Evolutionary conservation across 2,797 vertebrate species (phyloP), one percentile per base, ranked within the genome.

Genomic region (Leptodactylus fallax): DNA sequence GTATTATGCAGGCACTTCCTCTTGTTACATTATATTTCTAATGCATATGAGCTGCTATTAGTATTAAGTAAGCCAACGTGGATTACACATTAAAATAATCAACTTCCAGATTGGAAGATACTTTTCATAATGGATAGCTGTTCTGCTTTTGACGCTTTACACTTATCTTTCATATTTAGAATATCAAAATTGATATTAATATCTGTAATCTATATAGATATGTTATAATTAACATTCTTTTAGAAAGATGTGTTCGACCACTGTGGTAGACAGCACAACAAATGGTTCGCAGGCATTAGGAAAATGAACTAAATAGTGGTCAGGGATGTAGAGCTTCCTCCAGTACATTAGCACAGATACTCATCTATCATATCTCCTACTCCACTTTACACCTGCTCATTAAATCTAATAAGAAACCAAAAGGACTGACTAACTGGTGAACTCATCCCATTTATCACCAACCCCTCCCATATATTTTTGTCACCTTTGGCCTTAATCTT

Each of bases 341-440:
- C 72, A 77, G 71, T 85, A 85, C 72, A 77, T 85, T 85, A 85
- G 58, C 56, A 85, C 83, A 77, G 77, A 85, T 76, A 61, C 83
- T 77, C 83, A 85, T 85, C 83, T 85, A 85, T 85, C 83, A 77
- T 63, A 77, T 78, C 56, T 85, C 45, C 83, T 77, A 65, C 83
- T 74, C 12, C 69, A 63, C 36, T 60, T 77, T 85, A 85, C 83
- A 85, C 71, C 72, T 85, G 83, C 71, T 85, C 83, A 85, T 85
- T 85, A 85, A 77, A 85, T 85, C 83, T 85, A 85, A 85, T 85
- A 85, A 77, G 72, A 85, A 85, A 85, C 83, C 83, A 85, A 63
- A 85, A 61, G 56, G 53, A 58, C 53, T 84, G n/a, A 61, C 71
- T 85, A 51, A 77, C 71, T 85, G 83, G 83, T 74, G 58, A 77